phyloP scores from a whole-genome alignment of 2,888 invertebrate species.

The Brachyptera putata region DNA sequence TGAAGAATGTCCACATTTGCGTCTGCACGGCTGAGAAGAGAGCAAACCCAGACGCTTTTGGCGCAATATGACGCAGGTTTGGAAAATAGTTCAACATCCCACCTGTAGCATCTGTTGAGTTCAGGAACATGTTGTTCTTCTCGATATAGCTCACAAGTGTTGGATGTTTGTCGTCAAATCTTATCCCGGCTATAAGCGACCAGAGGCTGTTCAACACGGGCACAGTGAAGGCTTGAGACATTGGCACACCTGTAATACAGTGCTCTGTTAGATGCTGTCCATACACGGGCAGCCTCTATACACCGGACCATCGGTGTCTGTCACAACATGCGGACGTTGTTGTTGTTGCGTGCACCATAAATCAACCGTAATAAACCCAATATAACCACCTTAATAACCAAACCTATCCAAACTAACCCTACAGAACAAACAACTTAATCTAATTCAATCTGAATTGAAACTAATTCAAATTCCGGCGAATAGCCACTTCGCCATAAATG shows the following conservation, averaged over 20 bases:
- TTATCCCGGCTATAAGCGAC: constrained; percentile 73
- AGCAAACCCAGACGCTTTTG: constrained; percentile 23
- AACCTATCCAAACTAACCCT: no score
- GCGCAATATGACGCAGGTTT: constrained; percentile 21
- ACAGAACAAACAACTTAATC: no score
- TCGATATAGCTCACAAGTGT: constrained; percentile 23
- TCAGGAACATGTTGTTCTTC: constrained; percentile 14
- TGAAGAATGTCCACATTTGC: constrained; percentile 28
- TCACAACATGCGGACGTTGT: no score
- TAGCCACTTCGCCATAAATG: no score
- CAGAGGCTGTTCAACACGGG: constrained; percentile 75
- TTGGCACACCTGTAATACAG: constrained; percentile 24
- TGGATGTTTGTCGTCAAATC: constrained; percentile 26
- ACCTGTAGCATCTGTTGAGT: constrained; percentile 24
- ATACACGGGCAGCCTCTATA: no score
- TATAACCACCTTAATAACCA: no score
- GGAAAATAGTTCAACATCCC: constrained; percentile 27
- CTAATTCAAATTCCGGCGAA: no score
- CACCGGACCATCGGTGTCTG: no score
- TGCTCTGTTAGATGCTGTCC: no score
- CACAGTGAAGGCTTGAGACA: constrained; percentile 45
- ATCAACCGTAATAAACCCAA: no score
- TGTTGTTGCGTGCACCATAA: no score
- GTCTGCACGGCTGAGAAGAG: constrained; percentile 19
- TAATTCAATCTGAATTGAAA: no score